These are phyloP conservation scores for Himalopsyche tibetana DNA, from an alignment of 2,888 invertebrate genomes.

Conservation along the genomic window DNA sequence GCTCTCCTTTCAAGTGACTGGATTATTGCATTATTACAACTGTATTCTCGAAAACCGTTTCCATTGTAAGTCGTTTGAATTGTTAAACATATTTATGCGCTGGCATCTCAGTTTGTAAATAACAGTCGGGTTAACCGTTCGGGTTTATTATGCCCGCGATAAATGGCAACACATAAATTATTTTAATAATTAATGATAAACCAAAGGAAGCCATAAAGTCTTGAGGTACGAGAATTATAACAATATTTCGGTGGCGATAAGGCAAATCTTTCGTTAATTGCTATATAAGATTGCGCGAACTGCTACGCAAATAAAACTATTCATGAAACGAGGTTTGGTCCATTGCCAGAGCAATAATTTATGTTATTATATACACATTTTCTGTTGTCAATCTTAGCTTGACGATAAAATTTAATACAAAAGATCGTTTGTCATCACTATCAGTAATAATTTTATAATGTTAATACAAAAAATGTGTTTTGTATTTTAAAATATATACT, in stretches of 20 bases:
- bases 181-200: constrained; percentile 42
- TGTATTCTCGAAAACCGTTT: background rate
- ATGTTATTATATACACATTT: too few species aligned
- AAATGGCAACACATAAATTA: constrained; percentile 52
- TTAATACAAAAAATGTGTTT: too few species aligned
- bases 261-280: constrained; percentile 19
- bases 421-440: too few species aligned
- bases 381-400: too few species aligned
- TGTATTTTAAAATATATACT: too few species aligned
- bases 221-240: constrained; percentile 20
- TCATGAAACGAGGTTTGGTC: background rate
- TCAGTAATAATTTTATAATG: too few species aligned
- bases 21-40: constrained; percentile 30
- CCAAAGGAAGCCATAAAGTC: constrained; percentile 31
- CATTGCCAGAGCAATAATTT: background rate
- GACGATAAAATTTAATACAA: too few species aligned
- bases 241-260: background rate
- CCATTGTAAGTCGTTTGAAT: constrained; percentile 52
- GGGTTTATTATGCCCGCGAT: constrained; percentile 49
- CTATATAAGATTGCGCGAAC: constrained; percentile 1
- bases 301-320: background rate
- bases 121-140: constrained; percentile 48
- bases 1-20: background rate
- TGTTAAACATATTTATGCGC: constrained; percentile 52
- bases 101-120: constrained; percentile 46